These are phyloP conservation scores for Hirtodrosophila confusa DNA, from an alignment of 2,888 invertebrate genomes.

Conservation along the genomic window DNA sequence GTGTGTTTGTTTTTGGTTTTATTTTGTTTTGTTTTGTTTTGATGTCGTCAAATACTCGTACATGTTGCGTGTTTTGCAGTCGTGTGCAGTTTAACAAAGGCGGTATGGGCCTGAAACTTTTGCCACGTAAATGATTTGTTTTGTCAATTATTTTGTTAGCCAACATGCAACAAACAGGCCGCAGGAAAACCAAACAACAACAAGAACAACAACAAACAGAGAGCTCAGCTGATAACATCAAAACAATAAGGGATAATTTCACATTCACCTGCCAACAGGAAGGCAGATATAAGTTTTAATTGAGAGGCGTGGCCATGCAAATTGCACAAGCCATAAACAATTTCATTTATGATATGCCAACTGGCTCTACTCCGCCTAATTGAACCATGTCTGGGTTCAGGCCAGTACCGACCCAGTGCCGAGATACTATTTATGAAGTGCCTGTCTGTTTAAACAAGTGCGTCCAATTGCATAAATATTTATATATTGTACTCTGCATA, in stretches of 20 bases:
- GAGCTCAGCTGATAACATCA: slow-evolving; percentile 71
- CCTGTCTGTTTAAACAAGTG: slow-evolving; percentile 55
- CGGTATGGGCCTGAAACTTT: slow-evolving; percentile 59
- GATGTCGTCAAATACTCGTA: slow-evolving; percentile 62
- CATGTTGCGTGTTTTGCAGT: slow-evolving; percentile 73
- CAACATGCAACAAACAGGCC: slow-evolving; percentile 67
- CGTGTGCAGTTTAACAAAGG: slow-evolving; percentile 62
- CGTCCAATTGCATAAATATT: slow-evolving; percentile 72
- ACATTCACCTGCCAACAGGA: slow-evolving; percentile 26
- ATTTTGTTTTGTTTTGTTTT: slow-evolving; percentile 30
- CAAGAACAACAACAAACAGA: slow-evolving; percentile 6
- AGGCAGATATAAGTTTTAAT: slow-evolving; percentile 46
- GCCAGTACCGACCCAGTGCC: slow-evolving; percentile 9
- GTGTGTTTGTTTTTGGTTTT: slow-evolving; percentile 10
- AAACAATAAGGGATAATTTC: slow-evolving; percentile 60
- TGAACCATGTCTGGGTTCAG: too few species aligned
- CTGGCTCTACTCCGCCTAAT: too few species aligned
- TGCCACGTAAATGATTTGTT: slow-evolving; percentile 79
- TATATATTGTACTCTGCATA: slow-evolving; percentile 42
- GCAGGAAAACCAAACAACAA: slow-evolving; percentile 14
- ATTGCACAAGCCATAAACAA: slow-evolving; percentile 62
- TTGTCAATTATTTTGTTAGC: slow-evolving; percentile 79
- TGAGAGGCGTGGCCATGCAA: slow-evolving; percentile 59
- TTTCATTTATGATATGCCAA: slow-evolving; percentile 42
- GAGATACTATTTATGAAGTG: slow-evolving; percentile 23